Base-by-base conservation (phyloP, 2,113 vertebrate genomes). In the Rhabdornis inornatus region DNA sequence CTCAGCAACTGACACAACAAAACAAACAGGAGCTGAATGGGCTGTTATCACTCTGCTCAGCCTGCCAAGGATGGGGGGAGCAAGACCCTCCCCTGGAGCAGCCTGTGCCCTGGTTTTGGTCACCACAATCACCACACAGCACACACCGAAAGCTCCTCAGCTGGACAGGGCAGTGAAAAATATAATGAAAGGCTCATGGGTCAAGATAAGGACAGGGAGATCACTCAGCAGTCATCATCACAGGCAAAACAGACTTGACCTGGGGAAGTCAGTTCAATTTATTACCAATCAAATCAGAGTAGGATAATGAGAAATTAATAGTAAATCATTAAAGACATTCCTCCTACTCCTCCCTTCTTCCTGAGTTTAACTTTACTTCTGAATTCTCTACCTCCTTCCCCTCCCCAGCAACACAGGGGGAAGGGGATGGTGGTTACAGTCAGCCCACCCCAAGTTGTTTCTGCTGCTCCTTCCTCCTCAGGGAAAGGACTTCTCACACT, bases 1-100 rank as follows among this genome's bases (percentile, higher is more conserved):
- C 86, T 83, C 89, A 92, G 86, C 93, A 92, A 83, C 76, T 85
- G 79, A 85, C 63, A 90, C n/a, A 95, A 68, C 60, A 87, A 82
- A 91, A 57, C 55, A 53, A 47, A 27, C 3, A n/a, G 66, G 44
- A 88, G 63, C 50, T 28, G 20, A 69, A 72, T 10, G 42, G 31
- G 37, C 65, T 70, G 22, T 50, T 90, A 55, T 3, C n/a, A 24
- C 24, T 53, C 59, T 69, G 49, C n/a, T 72, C 19, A 69, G 89
- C 66, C 57, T 85, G 63, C 40, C 66, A 76, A 61, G 52, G 7
- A 3, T 40, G 13, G 42, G 10, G 9, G 39, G n/a, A n/a, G 81
- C 1, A 0, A 63, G 59, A 70, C 37, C 27, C 22, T 71, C 23
- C 19, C 42, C 45, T 49, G 27, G 37, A 83, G 44, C 52, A 76